These are phyloP conservation scores for Dasyurus viverrinus DNA, from an alignment of 2,113 vertebrate species.

Conservation along the genomic window DNA sequence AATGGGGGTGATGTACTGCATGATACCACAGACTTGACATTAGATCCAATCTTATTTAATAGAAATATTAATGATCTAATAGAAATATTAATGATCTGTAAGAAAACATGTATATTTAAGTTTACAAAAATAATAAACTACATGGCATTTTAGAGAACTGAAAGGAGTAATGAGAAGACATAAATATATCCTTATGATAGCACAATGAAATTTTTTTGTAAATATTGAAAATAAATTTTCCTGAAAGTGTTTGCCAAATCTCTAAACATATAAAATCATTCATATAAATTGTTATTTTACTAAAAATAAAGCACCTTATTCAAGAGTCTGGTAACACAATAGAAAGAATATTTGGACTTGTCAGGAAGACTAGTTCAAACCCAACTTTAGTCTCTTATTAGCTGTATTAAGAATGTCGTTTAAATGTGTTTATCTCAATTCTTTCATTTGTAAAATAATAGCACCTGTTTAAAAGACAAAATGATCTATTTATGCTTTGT, in stretches of 20 bases:
- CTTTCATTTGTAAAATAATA: not conserved
- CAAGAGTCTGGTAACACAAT: not conserved
- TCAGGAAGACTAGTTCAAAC: not conserved
- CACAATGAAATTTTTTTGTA: constrained; percentile 39
- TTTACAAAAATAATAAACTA: constrained; percentile 21
- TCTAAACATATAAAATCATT: constrained; percentile 39
- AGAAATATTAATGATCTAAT: constrained; percentile 44
- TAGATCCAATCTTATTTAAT: constrained; percentile 36
- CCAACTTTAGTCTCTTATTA: not conserved
- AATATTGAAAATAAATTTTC: constrained; percentile 16
- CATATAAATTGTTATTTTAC: constrained; percentile 50
- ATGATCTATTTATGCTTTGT: not conserved
- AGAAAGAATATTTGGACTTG: not conserved
- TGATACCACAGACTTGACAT: constrained; percentile 2
- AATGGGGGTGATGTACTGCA: not conserved
- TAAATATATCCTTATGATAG: not conserved
- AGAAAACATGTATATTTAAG: constrained; percentile 9
- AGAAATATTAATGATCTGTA: constrained; percentile 39
- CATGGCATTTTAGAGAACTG: constrained; percentile 43
- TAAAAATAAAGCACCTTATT: constrained; percentile 6
- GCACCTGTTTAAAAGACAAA: not conserved
- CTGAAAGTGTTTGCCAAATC: constrained; percentile 26
- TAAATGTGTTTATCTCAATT: not conserved
- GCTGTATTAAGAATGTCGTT: not conserved
- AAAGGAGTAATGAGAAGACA: constrained; percentile 12